Evolutionary conservation across 2,888 invertebrate species (phyloP).

Genomic region (Troglohyphantes excavatus): DNA sequence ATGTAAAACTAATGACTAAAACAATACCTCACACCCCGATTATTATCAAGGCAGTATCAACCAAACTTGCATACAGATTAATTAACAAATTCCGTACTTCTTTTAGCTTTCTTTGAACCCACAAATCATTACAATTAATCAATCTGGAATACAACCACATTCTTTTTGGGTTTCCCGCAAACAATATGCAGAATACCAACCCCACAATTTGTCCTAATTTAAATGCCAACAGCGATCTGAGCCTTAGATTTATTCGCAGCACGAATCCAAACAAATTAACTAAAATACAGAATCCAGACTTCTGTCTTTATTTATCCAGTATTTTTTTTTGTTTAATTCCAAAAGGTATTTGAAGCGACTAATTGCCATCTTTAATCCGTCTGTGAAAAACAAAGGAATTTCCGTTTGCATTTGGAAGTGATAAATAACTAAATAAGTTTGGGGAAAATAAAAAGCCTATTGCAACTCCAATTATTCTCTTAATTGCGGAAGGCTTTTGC

Average conservation of each 20-base stretch:
- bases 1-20: not conserved
- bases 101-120: not conserved
- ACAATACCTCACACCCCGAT: not conserved
- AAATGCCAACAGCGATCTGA: conserved; percentile 20
- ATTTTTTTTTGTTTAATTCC: conserved; percentile 12
- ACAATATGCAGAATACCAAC: conserved; percentile 35
- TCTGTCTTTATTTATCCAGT: conserved; percentile 22
- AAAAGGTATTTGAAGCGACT: conserved; percentile 43
- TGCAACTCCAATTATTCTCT: conserved; percentile 41
- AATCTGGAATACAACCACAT: conserved; percentile 7
- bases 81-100: not conserved
- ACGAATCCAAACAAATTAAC: conserved; percentile 42
- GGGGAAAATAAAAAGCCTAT: conserved; percentile 3
- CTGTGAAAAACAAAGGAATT: conserved; percentile 28
- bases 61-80: not conserved
- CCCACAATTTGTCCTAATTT: conserved; percentile 37
- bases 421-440: conserved; percentile 50
- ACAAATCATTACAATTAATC: conserved; percentile 15
- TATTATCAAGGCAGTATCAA: not conserved
- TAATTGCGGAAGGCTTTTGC: conserved; percentile 41
- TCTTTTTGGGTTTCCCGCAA: conserved; percentile 10
- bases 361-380: conserved; percentile 54
- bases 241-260: not conserved
- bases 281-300: conserved; percentile 10
- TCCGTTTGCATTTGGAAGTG: not conserved